Percentiles rank a stretch among this genome's conserved stretches.
phyloP scores from a whole-genome alignment of 2,888 invertebrate species.

The Aporophyla nigra region DNA sequence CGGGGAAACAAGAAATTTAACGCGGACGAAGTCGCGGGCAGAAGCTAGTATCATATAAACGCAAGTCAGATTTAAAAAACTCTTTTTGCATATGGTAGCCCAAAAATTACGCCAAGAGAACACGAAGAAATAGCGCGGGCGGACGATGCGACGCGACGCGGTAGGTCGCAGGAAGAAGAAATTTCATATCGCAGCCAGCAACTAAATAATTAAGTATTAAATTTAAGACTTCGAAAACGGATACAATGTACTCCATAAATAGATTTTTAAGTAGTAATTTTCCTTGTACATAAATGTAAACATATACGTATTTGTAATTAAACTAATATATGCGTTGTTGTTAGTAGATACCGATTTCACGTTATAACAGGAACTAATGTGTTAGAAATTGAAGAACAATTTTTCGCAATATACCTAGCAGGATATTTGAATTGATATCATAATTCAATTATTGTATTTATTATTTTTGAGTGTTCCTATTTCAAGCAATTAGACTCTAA shows the following conservation, averaged over 20 bases:
- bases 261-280: background rate
- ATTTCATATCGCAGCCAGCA: no score
- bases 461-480: background rate
- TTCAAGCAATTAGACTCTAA: background rate
- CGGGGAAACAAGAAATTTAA: no score
- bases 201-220: no score
- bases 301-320: background rate
- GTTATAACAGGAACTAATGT: background rate
- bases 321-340: background rate
- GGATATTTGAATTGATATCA: background rate
- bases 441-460: background rate
- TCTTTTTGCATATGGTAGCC: no score
- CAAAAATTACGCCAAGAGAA: no score
- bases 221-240: background rate
- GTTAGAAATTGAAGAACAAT: constrained; percentile 22
- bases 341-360: background rate
- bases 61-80: no score
- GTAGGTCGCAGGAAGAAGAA: no score
- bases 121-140: no score
- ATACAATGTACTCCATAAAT: constrained; percentile 1
- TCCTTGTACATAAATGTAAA: background rate
- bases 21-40: no score
- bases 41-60: no score
- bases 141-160: no score
- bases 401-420: background rate